Percentiles rank a stretch among this genome's conserved stretches.
Evolutionary conservation across 1,140 invertebrate genomes (phyloP).

Genomic region (Drusus annulatus): DNA sequence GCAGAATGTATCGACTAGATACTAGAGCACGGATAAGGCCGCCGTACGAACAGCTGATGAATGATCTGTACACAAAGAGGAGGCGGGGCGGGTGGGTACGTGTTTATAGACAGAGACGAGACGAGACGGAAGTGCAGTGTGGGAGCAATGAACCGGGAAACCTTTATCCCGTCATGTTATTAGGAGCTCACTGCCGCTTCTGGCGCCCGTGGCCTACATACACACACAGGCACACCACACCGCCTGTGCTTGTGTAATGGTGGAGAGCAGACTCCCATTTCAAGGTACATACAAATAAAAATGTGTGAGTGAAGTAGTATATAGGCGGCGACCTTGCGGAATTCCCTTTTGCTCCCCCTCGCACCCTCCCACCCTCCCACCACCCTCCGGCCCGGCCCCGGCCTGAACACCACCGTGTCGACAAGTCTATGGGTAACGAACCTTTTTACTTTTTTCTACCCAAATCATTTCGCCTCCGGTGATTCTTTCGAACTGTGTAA

Average conservation of each 20-base stretch:
- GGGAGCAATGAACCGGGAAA: slow-evolving; percentile 37
- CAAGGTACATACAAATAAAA: slow-evolving; percentile 43
- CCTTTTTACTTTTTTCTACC: slow-evolving; percentile 25
- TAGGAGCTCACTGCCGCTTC: slow-evolving; percentile 13
- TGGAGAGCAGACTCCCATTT: slow-evolving; percentile 28
- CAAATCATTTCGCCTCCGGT: not conserved
- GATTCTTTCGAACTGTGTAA: not conserved
- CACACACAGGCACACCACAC: not conserved
- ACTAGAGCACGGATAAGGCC: not conserved
- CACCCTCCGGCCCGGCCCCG: not conserved
- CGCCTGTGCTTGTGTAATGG: not conserved
- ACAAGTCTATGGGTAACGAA: slow-evolving; percentile 29
- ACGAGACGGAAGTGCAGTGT: slow-evolving; percentile 26
- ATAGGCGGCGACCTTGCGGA: slow-evolving; percentile 57
- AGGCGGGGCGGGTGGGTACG: not conserved
- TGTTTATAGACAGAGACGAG: not conserved
- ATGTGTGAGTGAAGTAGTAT: slow-evolving; percentile 45
- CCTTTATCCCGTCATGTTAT: slow-evolving; percentile 38
- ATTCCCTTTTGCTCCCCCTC: slow-evolving; percentile 53
- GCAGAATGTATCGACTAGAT: not conserved
- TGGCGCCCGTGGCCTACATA: slow-evolving; percentile 19
- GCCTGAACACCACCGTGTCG: not conserved
- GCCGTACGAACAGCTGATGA: slow-evolving; percentile 19
- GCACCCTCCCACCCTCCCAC: not conserved
- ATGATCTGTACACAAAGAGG: not conserved